phyloP scores from a whole-genome alignment of 2,888 invertebrate species.

The Pimpla rufipes region DNA sequence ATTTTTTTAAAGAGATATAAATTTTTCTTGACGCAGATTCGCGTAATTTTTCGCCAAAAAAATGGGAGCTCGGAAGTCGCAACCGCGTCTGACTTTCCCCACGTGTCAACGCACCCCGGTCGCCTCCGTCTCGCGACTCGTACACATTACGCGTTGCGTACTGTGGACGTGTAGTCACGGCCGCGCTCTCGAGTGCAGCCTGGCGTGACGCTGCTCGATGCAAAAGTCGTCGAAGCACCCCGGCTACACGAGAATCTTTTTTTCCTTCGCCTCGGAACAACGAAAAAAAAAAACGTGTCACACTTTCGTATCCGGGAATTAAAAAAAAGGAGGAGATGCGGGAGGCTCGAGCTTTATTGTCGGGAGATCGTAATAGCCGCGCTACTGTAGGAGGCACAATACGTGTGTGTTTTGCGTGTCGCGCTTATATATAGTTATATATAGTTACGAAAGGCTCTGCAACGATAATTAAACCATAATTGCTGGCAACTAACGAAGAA shows the following conservation, averaged over 20 bases:
- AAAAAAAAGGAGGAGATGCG: neutral
- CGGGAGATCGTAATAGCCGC: neutral
- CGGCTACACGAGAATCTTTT: neutral
- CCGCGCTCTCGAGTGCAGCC: constrained; percentile 40
- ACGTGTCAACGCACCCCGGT: neutral
- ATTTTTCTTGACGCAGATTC: too few species aligned
- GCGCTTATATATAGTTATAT: neutral
- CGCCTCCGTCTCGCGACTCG: constrained; percentile 5
- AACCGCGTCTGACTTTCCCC: too few species aligned
- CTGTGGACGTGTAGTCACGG: constrained; percentile 29
- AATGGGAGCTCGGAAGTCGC: too few species aligned
- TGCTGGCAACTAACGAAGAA: constrained; percentile 54
- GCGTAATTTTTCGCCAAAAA: too few species aligned
- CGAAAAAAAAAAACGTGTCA: constrained; percentile 10
- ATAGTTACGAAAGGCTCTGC: constrained; percentile 13
- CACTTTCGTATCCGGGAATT: constrained; percentile 26
- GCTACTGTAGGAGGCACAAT: too few species aligned
- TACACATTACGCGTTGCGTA: neutral
- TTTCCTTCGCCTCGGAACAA: neutral
- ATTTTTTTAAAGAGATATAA: too few species aligned
- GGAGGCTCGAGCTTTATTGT: neutral
- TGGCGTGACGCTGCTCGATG: constrained; percentile 48
- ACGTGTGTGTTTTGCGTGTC: neutral
- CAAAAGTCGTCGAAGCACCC: constrained; percentile 20
- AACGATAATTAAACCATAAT: constrained; percentile 63